Base-by-base conservation (phyloP, 1,140 invertebrate species). In the Aphidius gifuensis region DNA sequence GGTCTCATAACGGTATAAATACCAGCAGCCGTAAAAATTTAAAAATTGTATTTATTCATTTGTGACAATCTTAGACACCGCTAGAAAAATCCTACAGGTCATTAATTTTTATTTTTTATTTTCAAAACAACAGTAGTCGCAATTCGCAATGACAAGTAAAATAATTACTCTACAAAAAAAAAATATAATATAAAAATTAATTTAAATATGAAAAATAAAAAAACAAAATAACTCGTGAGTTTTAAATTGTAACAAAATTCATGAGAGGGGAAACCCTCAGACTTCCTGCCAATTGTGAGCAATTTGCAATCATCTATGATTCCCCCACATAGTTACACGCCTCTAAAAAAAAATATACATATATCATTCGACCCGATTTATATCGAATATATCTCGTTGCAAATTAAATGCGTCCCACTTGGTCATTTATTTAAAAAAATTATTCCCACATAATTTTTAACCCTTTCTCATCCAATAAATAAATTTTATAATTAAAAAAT, bases 221-320 rank as follows among this genome's bases (percentile, higher is more conserved):
- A n/a, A 40, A 40, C 53, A 55, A n/a, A 55, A 38, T 7, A 43
- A 45, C 16, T 32, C 57, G 47, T 45, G 43, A 16, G 55, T 53
- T 32, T 32, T 32, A 32, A 32, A 32, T 32, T 32, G 23, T 32
- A 32, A 1, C 1, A 32, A 32, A 32, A 32, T 32, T 32, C 4
- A 32, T 32, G 23, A 32, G 73, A 50, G 48, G 45, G 38, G 48
- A 45, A 38, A 61, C 77, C 77, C 70, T 64, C 64, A 67, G 72
- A 78, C 79, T 80, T 80, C 79, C 79, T 80, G 79, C 73, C 79
- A 80, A 80, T 80, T 80, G 74, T 75, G 71, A 71, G 66, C 75
- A 80, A 80, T 80, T 80, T 80, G 68, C 69, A 74, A 77, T 79
- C 79, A 80, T 80, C 74, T 73, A 80, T 78, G 78, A 78, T 76